Percentiles rank a stretch among this genome's conserved stretches.
Conservation (phyloP, 2,113 vertebrate genomes). For the Ranitomeya imitator region DNA sequence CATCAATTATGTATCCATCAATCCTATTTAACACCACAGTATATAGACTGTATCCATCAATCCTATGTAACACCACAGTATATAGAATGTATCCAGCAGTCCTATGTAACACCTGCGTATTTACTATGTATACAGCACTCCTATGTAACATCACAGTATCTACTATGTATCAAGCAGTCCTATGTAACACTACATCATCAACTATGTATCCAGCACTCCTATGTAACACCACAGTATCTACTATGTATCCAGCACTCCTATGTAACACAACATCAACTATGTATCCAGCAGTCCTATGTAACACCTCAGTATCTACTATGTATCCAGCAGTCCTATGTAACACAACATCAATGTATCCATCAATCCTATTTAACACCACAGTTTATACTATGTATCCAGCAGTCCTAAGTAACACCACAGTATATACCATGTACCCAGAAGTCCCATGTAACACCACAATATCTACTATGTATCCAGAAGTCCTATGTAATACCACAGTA, state of each 20-base stretch:
- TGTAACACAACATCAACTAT: neutral
- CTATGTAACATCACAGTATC: neutral
- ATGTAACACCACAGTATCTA: neutral
- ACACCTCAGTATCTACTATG: too few species aligned
- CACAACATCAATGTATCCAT: too few species aligned
- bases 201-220: neutral
- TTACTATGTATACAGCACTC: neutral
- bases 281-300: neutral
- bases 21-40: neutral
- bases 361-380: neutral
- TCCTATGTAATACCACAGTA: neutral
- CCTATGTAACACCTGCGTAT: too few species aligned
- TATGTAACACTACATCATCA: neutral
- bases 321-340: neutral
- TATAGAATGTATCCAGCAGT: too few species aligned
- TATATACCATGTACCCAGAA: neutral
- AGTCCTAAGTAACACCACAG: neutral
- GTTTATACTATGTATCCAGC: too few species aligned
- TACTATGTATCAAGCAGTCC: neutral
- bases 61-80: too few species aligned
- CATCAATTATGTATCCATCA: neutral
- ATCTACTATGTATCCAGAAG: too few species aligned
- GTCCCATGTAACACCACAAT: neutral
- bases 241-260: too few species aligned
- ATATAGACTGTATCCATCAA: neutral